Evolutionary conservation across 2,113 vertebrate species (phyloP).

Genomic region (Falcunculus frontatus): DNA sequence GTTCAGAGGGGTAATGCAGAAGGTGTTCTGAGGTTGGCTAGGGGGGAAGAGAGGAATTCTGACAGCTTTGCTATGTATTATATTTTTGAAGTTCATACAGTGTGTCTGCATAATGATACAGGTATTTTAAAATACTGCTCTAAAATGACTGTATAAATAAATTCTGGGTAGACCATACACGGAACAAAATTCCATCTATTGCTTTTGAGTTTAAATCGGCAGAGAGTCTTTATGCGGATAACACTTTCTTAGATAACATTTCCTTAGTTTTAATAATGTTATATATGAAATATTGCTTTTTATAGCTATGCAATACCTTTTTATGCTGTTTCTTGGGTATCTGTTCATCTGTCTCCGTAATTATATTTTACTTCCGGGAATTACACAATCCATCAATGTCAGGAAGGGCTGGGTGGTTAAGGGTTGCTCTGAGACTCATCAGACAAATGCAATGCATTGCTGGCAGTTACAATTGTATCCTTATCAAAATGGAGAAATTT

Average conservation of each 20-base stretch:
- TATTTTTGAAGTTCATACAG: background rate
- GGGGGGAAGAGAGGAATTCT: background rate
- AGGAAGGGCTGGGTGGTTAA: conserved; percentile 32
- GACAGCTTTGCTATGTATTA: background rate
- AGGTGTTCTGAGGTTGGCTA: background rate
- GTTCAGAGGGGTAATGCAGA: background rate
- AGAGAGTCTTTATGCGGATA: background rate
- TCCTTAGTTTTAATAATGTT: conserved; percentile 49
- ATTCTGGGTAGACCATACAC: background rate
- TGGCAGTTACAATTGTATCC: conserved; percentile 5
- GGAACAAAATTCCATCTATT: background rate
- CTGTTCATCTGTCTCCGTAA: conserved; percentile 61
- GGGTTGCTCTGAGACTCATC: conserved; percentile 46
- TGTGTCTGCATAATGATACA: background rate
- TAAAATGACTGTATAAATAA: background rate
- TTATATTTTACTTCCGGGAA: conserved; percentile 62
- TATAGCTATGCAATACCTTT: background rate
- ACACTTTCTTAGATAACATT: conserved; percentile 22
- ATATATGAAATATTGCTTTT: conserved; percentile 50
- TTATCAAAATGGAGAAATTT: background rate
- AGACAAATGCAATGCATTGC: background rate
- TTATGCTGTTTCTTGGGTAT: conserved; percentile 48
- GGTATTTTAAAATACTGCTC: background rate
- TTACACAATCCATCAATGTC: conserved; percentile 51
- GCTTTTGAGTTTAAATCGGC: background rate